These are phyloP conservation scores for Penelope pileata DNA, from an alignment of 2,113 vertebrate genomes.

Conservation along the genomic window DNA sequence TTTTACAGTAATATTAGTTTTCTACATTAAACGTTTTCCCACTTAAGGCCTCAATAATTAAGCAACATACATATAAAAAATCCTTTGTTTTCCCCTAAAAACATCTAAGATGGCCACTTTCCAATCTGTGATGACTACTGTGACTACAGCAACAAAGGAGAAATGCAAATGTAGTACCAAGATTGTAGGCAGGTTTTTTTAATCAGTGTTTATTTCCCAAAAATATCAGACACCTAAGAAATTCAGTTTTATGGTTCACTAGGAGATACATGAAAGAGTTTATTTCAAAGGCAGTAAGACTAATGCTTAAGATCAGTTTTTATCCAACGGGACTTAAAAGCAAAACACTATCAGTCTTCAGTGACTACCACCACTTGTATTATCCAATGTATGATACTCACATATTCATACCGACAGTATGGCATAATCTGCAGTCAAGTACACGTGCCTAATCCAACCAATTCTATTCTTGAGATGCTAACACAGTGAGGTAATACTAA, in stretches of 20 bases:
- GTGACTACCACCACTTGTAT: background rate
- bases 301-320: background rate
- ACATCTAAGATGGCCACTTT: background rate
- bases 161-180: background rate
- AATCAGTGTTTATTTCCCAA: background rate
- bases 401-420: background rate
- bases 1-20: background rate
- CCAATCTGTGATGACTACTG: background rate
- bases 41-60: background rate
- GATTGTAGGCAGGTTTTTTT: background rate
- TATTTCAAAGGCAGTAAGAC: background rate
- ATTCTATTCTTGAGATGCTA: background rate
- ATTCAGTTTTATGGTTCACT: background rate
- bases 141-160: background rate
- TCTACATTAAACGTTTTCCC: background rate
- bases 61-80: background rate
- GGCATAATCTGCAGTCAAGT: background rate
- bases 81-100: background rate
- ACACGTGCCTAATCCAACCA: background rate
- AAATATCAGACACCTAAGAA: background rate
- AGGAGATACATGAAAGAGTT: background rate
- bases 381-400: background rate
- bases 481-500: background rate
- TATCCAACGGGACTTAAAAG: background rate
- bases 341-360: background rate